Percentiles rank a stretch among this genome's conserved stretches.
Conservation (phyloP, 2,113 vertebrate genomes). For the Phaethornis superciliosus region DNA sequence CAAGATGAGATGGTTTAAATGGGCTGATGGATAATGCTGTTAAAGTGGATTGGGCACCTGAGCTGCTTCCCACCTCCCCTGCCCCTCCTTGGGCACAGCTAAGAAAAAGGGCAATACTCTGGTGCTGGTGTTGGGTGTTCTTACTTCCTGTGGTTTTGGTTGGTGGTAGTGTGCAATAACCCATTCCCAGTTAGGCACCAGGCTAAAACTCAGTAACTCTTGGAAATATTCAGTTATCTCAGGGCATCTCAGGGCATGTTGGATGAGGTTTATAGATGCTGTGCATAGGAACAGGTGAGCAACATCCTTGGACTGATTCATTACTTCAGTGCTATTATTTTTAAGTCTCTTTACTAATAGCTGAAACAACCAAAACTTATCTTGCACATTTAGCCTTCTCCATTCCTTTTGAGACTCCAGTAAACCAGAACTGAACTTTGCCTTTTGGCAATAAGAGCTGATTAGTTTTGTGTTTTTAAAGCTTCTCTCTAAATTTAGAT, state of each 20-base stretch:
- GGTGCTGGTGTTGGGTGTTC: background rate
- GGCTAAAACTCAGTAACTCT: background rate
- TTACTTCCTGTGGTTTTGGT: background rate
- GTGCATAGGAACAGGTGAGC: background rate
- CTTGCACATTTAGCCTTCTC: background rate
- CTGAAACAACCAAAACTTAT: background rate
- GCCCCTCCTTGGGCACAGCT: background rate
- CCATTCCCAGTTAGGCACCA: background rate
- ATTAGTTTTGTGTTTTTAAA: background rate
- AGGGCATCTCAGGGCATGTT: background rate
- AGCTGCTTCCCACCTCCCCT: background rate
- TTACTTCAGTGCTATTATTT: background rate
- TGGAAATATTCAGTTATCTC: background rate
- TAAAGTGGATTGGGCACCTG: background rate
- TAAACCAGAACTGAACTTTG: background rate
- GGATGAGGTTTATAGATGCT: background rate
- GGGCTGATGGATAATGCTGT: background rate
- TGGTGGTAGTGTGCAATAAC: background rate
- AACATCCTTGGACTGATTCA: rapidly evolving
- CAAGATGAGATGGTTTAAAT: background rate
- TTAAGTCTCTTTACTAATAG: background rate
- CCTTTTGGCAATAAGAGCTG: background rate
- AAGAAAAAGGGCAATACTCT: too few relatives aligned
- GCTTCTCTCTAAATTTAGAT: background rate
- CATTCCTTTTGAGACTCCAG: background rate